Evolutionary conservation across 2,113 vertebrate species (phyloP).

Genomic region (Phasianus colchicus): DNA sequence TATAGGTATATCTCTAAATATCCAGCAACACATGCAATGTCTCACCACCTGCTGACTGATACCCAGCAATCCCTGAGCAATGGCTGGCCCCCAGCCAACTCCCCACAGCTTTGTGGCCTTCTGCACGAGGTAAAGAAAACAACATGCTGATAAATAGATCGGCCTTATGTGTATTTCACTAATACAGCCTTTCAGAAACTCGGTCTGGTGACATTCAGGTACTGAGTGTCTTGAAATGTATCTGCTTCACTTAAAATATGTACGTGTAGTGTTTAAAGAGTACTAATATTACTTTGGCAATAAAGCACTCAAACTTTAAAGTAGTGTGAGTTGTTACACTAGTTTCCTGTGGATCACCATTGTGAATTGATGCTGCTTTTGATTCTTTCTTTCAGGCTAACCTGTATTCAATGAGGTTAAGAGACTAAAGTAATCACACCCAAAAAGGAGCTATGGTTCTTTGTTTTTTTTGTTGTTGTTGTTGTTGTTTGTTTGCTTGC

Average conservation of each 20-base stretch:
- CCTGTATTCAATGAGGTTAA: not conserved
- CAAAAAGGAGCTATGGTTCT: not conserved
- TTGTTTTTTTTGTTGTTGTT: not conserved
- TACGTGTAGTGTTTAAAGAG: not conserved
- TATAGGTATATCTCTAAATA: too few relatives aligned
- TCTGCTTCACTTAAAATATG: not conserved
- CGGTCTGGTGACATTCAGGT: not conserved
- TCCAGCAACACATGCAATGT: too few relatives aligned
- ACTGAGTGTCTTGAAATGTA: not conserved
- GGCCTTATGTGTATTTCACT: not conserved
- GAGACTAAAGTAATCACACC: not conserved
- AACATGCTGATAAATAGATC: not conserved
- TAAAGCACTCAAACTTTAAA: accelerated
- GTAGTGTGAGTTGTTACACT: not conserved
- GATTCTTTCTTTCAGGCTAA: not conserved
- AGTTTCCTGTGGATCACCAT: accelerated
- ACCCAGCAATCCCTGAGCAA: too few relatives aligned
- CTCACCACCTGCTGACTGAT: too few relatives aligned
- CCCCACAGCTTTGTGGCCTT: too few relatives aligned
- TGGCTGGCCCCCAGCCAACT: too few relatives aligned
- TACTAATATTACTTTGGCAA: not conserved
- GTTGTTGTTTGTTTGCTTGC: not conserved
- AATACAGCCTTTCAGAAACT: not conserved
- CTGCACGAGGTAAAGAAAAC: not conserved
- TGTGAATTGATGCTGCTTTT: not conserved